A percentile compares a stretch with the other conserved stretches of the same genome.
Conservation (phyloP, 2,797 vertebrate genomes). For the Selene dorsalis region DNA sequence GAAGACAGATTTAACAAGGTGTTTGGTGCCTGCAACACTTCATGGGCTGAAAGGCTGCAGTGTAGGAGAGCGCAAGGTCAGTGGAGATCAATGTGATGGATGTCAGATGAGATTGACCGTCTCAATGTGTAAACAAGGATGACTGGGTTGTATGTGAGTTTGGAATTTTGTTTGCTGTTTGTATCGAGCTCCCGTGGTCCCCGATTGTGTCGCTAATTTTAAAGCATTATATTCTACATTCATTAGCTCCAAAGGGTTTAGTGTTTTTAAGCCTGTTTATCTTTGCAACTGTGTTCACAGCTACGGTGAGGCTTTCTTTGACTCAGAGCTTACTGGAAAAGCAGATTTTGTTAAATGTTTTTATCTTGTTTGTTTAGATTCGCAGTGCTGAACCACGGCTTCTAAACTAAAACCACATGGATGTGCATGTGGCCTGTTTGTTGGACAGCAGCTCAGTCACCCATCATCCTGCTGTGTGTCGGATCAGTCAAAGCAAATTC, state of each 20-base stretch:
- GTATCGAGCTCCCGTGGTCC: background rate
- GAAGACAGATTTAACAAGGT: slow-evolving; percentile 23
- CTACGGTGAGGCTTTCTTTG: slow-evolving; percentile 31
- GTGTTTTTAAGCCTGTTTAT: slow-evolving; percentile 51
- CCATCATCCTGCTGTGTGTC: background rate
- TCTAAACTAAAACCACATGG: slow-evolving; percentile 29
- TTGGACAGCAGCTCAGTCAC: slow-evolving; percentile 4
- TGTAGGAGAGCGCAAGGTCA: slow-evolving; percentile 51
- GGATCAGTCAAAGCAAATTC: slow-evolving; percentile 15
- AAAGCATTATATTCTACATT: slow-evolving; percentile 26
- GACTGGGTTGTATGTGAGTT: slow-evolving; percentile 2
- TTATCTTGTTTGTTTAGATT: slow-evolving; percentile 69
- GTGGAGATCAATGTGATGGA: slow-evolving; percentile 55
- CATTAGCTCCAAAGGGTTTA: background rate
- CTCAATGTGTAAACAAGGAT: slow-evolving; percentile 56
- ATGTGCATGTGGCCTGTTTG: slow-evolving; percentile 24
- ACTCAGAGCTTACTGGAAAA: slow-evolving; percentile 47
- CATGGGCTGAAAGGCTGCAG: slow-evolving; percentile 14
- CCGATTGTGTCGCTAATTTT: slow-evolving; percentile 27
- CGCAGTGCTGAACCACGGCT: slow-evolving; percentile 32
- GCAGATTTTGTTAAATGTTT: slow-evolving; percentile 48
- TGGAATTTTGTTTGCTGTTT: slow-evolving; percentile 36
- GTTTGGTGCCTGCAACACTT: slow-evolving; percentile 5
- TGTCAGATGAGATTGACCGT: slow-evolving; percentile 47
- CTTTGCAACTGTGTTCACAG: slow-evolving; percentile 28